A percentile compares a stretch with the other conserved stretches of the same genome.
phyloP scores from a whole-genome alignment of 2,888 invertebrate species.

The Luperina nickerlii region DNA sequence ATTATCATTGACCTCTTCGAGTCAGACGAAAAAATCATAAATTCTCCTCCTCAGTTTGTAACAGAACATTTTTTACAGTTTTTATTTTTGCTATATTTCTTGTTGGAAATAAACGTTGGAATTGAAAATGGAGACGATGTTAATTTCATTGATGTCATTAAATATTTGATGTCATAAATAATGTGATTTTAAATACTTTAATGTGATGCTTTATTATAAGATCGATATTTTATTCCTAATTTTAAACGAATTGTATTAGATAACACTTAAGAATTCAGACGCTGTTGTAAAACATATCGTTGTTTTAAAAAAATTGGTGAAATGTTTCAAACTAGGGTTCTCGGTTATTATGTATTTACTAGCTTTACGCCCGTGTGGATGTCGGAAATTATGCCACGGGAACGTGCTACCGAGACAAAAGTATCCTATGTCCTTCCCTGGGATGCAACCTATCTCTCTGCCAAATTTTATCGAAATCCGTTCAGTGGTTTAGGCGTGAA shows the following conservation, averaged over 20 bases:
- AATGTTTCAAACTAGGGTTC: neutral
- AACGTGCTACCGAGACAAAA: too few species aligned
- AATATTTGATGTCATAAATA: conserved; percentile 21
- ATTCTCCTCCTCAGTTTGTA: neutral
- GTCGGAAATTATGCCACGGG: too few species aligned
- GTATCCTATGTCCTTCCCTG: too few species aligned
- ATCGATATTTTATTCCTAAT: conserved; percentile 23
- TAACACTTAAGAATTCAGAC: neutral
- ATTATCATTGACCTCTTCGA: conserved; percentile 16
- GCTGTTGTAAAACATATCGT: too few species aligned
- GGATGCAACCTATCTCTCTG: too few species aligned
- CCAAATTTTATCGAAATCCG: too few species aligned
- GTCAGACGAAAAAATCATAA: conserved; percentile 17
- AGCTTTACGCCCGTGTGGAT: too few species aligned
- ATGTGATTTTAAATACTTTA: conserved; percentile 13
- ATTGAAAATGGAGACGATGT: neutral
- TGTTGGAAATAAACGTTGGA: neutral
- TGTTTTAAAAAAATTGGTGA: neutral
- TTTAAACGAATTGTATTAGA: neutral
- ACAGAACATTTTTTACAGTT: neutral
- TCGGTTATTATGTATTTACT: too few species aligned
- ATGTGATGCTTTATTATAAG: conserved; percentile 33
- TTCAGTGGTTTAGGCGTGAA: too few species aligned
- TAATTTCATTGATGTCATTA: neutral
- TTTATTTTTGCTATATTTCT: neutral